phyloP scores from a whole-genome alignment of 2,888 invertebrate genomes.

The Ceratothoa steindachneri region DNA sequence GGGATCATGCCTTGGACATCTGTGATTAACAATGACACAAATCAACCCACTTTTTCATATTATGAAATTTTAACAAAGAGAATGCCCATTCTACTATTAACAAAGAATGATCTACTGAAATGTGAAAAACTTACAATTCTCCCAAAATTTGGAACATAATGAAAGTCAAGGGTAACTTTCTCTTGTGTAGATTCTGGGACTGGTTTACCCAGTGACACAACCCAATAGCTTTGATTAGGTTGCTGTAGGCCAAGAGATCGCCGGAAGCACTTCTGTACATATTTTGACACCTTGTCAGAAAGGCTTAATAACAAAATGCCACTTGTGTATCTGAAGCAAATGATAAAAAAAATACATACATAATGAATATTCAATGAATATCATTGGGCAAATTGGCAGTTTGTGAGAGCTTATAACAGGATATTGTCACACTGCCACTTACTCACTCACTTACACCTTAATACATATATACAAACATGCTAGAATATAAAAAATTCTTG shows the following conservation, averaged over 20 bases:
- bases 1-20: too few relatives aligned
- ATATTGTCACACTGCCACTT: too few relatives aligned
- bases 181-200: not conserved
- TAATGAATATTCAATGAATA: not conserved
- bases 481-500: too few relatives aligned
- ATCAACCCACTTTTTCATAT: too few relatives aligned
- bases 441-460: too few relatives aligned
- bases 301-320: not conserved
- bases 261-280: not conserved
- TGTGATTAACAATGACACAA: too few relatives aligned
- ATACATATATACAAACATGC: too few relatives aligned
- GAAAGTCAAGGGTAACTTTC: slow-evolving; percentile 1
- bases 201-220: slow-evolving; percentile 21
- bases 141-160: slow-evolving; percentile 21
- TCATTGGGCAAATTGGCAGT: not conserved
- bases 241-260: slow-evolving; percentile 1
- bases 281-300: not conserved
- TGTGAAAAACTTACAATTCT: slow-evolving; percentile 17
- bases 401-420: too few relatives aligned
- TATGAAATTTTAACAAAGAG: too few relatives aligned
- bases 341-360: not conserved
- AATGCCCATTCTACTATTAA: not conserved
- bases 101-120: not conserved
- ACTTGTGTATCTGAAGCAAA: not conserved
- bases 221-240: slow-evolving; percentile 15